Conservation (phyloP, 2,113 vertebrate genomes). For the Cephalopholis sonnerati region DNA sequence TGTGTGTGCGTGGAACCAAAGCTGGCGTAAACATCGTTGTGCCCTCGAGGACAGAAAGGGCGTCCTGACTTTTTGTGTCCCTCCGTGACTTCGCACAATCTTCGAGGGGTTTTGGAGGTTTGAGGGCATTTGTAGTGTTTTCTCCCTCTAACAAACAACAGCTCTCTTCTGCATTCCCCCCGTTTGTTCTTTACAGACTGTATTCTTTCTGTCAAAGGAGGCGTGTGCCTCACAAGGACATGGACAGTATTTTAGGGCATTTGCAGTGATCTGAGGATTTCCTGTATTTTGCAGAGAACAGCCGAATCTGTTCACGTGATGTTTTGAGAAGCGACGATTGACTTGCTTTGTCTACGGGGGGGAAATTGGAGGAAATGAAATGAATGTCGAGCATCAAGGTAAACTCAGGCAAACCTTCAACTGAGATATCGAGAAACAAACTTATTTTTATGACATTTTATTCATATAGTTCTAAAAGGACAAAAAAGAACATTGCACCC, state of each 20-base stretch:
- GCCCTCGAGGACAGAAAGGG: neutral
- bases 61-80: constrained; percentile 11
- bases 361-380: neutral
- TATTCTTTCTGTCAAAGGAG: constrained; percentile 33
- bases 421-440: constrained; percentile 47
- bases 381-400: constrained; percentile 69
- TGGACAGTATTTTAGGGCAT: constrained; percentile 71
- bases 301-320: constrained; percentile 45
- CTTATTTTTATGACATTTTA: constrained; percentile 67
- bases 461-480: constrained; percentile 20
- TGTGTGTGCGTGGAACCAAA: constrained; percentile 1
- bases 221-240: constrained; percentile 41
- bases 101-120: constrained; percentile 12
- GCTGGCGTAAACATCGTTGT: neutral
- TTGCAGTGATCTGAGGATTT: constrained; percentile 59
- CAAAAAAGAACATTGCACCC: constrained; percentile 26
- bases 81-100: constrained; percentile 33
- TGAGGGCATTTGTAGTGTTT: constrained; percentile 22
- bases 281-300: constrained; percentile 15
- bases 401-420: constrained; percentile 76
- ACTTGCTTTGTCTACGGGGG: neutral
- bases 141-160: constrained; percentile 3
- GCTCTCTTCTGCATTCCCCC: constrained; percentile 55
- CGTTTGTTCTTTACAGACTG: constrained; percentile 5
- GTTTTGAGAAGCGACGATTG: constrained; percentile 9